Evolutionary conservation across 2,888 invertebrate species (phyloP), one percentile per base, ranked within the genome.

Genomic region (Artemia sinica): DNA sequence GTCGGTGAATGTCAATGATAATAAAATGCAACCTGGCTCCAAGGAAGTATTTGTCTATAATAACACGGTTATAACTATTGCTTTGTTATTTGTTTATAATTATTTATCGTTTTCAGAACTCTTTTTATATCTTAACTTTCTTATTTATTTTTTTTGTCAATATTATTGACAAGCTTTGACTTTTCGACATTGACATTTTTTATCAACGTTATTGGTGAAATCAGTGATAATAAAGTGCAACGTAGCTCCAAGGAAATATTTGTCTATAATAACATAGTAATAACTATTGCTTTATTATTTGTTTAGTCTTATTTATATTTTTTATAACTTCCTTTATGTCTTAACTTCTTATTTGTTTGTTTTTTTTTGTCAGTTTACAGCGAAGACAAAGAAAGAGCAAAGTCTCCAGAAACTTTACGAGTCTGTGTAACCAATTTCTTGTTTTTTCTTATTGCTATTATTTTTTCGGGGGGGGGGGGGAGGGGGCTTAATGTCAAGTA

Each of bases 221-320:
- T 91, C 41, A 98, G 98, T 78, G 97, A 97, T 78, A 96, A 97
- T 79, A 91, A 93, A 80, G 97, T 97, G 92, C 91, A 91, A 76
- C 92, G 96, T 0, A 98, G 97, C 1, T 88, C 90, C 8, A 97
- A 97, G 81, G 79, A 94, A 73, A 41, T 41, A 5, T 41, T 41
- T 41, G 3, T 41, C 6, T 41, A 41, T 41, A 41, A 41, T 41
- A 5, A 41, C 41, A 6, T 41, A 6, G 41, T 41, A 41, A 41
- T 41, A 41, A 41, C 2, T 41, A 41, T 41, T 41, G 5, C 41
- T 41, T 4, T 41, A 41, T 41, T 41, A 41, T 41, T 41, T 41
- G 41, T 41, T 2, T 41, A 5, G 3, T 3, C 41, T 41, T 41
- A 41, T 41, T 41, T 41, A 67, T 67, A 3, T 41, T 48, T n/a